Evolutionary conservation across 2,113 vertebrate species (phyloP).

Genomic region (Capreolus pygargus): DNA sequence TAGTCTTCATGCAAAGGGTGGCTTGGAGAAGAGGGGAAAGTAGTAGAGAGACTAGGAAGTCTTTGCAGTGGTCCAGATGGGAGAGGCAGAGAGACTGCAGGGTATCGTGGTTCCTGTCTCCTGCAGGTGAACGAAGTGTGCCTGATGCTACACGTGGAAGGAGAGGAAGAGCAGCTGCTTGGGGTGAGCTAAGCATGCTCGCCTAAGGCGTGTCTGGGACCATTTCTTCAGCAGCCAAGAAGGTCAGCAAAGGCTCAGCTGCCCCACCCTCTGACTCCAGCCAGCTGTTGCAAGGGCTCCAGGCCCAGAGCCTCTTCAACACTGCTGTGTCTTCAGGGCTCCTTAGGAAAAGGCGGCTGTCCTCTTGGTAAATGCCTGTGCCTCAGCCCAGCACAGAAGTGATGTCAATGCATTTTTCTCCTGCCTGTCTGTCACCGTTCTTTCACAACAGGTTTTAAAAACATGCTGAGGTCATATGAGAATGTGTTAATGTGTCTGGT

Average conservation of each 20-base stretch:
- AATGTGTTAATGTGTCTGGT: slow-evolving; percentile 35
- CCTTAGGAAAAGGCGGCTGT: slow-evolving; percentile 75
- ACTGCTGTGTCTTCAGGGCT: slow-evolving; percentile 40
- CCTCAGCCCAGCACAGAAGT: slow-evolving; percentile 62
- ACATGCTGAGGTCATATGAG: slow-evolving; percentile 39
- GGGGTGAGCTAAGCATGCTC: neutral
- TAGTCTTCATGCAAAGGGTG: neutral
- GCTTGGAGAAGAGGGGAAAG: neutral
- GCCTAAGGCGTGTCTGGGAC: neutral
- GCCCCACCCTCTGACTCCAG: slow-evolving; percentile 5
- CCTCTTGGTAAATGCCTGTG: slow-evolving; percentile 62
- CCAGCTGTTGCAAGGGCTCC: slow-evolving; percentile 15
- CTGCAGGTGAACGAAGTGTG: neutral
- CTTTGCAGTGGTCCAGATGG: neutral
- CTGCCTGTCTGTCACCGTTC: slow-evolving; percentile 62
- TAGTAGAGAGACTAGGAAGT: neutral
- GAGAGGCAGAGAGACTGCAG: neutral
- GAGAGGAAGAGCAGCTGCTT: neutral
- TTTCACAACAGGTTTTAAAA: slow-evolving; percentile 74
- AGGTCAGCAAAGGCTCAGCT: slow-evolving; percentile 33
- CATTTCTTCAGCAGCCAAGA: slow-evolving; percentile 21
- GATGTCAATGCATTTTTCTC: slow-evolving; percentile 77
- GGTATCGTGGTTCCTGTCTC: rapidly evolving
- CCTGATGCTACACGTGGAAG: neutral
- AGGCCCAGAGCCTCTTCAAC: slow-evolving; percentile 38